Conservation (phyloP, 2,113 vertebrate genomes). For the Albula goreensis region DNA sequence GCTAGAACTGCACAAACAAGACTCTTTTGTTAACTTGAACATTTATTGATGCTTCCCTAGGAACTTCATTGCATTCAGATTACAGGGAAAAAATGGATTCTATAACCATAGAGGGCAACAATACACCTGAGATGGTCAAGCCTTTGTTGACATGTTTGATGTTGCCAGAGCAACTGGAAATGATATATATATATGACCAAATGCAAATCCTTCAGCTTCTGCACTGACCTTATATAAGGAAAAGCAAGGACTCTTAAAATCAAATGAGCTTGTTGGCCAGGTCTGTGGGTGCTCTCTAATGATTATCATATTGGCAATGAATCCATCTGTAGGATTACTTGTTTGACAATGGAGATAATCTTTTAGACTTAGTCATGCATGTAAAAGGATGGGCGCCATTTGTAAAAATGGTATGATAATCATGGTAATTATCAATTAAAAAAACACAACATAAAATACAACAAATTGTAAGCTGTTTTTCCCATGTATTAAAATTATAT, state of each 20-base stretch:
- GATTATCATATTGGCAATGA: background rate
- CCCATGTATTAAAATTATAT: no score
- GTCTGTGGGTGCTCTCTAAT: background rate
- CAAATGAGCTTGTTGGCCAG: background rate
- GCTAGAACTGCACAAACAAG: background rate
- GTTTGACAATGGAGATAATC: background rate
- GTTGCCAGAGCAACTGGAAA: background rate
- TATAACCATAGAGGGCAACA: background rate
- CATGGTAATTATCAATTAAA: conserved; percentile 30
- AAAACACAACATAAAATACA: conserved; percentile 12
- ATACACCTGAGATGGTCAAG: conserved; percentile 1
- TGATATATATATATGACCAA: background rate
- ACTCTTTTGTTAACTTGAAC: background rate
- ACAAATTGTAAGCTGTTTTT: no score
- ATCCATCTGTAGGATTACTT: background rate
- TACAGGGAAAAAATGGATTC: background rate
- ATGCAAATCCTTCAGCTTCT: background rate
- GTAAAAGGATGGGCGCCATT: conserved; percentile 31
- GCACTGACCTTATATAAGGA: background rate
- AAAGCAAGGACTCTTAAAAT: background rate
- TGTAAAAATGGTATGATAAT: conserved; percentile 28
- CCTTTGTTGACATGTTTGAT: background rate
- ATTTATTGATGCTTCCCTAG: background rate
- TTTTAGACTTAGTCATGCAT: conserved; percentile 29
- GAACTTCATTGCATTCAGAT: background rate